Evolutionary conservation across 2,888 invertebrate genomes (phyloP).

Genomic region (Drosophila suboccidentalis): DNA sequence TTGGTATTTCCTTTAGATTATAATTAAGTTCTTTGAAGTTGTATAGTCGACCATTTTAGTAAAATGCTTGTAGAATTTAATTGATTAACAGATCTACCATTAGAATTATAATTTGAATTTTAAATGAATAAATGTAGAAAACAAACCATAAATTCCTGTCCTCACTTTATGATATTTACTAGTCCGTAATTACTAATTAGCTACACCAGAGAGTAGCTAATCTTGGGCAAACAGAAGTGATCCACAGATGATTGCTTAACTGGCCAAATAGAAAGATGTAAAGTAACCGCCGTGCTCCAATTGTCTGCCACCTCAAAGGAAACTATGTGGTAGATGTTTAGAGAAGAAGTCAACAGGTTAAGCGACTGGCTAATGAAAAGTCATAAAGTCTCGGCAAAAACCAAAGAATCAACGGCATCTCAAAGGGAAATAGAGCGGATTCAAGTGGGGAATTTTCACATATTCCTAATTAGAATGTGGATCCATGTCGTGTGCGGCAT

Average conservation of each 20-base stretch:
- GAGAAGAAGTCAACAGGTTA: constrained; percentile 47
- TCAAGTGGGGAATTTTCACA: constrained; percentile 21
- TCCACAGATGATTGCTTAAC: constrained; percentile 8
- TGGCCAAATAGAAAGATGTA: constrained; percentile 21
- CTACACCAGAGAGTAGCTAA: not conserved
- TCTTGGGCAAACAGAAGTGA: constrained; percentile 14
- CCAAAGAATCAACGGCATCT: constrained; percentile 29
- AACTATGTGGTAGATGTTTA: constrained; percentile 27
- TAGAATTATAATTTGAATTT: too few species aligned
- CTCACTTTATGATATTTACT: not conserved
- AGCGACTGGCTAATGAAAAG: constrained; percentile 45
- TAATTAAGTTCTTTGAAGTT: too few species aligned
- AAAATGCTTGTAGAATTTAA: too few species aligned
- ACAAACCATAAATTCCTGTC: not conserved
- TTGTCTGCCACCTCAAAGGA: not conserved
- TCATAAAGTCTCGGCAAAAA: constrained; percentile 47
- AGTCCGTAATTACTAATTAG: constrained; percentile 6
- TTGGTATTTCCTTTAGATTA: too few species aligned
- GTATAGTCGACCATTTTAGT: too few species aligned
- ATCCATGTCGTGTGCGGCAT: constrained; percentile 43
- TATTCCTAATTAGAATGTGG: constrained; percentile 64
- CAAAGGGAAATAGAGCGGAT: constrained; percentile 5
- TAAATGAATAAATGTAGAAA: too few species aligned
- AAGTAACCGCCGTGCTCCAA: constrained; percentile 18
- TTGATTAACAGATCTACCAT: too few species aligned